A percentile compares a stretch with the other conserved stretches of the same genome.
Conservation (phyloP, 2,113 vertebrate genomes). For the Hydrochoerus hydrochaeris region DNA sequence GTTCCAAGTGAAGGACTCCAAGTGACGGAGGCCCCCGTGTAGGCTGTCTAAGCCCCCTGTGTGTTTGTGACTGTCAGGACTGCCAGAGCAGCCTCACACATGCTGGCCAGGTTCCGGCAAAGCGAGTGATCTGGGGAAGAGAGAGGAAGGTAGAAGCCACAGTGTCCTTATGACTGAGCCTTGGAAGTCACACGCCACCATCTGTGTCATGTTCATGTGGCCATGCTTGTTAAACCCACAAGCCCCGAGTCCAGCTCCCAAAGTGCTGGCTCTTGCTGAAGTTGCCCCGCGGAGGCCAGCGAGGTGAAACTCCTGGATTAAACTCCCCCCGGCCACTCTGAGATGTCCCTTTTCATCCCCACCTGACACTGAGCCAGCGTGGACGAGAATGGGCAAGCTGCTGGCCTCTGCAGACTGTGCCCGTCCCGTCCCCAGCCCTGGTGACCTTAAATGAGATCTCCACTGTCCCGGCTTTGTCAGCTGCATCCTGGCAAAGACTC, state of each 20-base stretch:
- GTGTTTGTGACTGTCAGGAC: not conserved
- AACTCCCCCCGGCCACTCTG: not conserved
- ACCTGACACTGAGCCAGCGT: not conserved
- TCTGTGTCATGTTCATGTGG: not conserved
- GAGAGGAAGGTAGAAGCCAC: not conserved
- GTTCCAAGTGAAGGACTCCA: not conserved
- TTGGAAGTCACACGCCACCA: not conserved
- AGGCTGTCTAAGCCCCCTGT: not conserved
- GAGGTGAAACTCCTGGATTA: not conserved
- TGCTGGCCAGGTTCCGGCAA: not conserved
- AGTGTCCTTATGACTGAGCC: not conserved
- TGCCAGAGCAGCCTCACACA: not conserved
- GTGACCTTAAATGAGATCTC: not conserved
- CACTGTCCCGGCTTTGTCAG: constrained; percentile 11
- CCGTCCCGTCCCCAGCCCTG: not conserved
- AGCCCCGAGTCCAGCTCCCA: not conserved
- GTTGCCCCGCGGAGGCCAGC: not conserved
- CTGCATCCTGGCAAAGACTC: not conserved
- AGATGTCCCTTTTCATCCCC: not conserved
- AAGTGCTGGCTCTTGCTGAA: not conserved
- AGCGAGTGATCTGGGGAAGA: not conserved
- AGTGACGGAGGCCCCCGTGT: not conserved
- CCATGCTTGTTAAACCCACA: not conserved
- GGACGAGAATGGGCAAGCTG: not conserved
- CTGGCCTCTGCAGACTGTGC: not conserved